Conservation (phyloP, 2,113 vertebrate genomes). For the Nymphicus hollandicus region DNA sequence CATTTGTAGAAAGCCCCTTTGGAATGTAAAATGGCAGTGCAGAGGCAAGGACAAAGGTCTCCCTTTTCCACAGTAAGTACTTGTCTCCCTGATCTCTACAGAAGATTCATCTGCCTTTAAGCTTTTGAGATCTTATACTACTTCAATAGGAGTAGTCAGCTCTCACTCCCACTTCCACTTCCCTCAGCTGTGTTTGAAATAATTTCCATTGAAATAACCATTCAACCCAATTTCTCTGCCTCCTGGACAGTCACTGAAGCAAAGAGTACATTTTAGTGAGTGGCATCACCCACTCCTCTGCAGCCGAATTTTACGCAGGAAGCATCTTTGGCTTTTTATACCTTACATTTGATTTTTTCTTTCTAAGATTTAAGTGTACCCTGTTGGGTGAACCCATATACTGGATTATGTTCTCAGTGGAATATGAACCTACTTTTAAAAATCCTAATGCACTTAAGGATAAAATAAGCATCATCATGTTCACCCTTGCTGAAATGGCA, state of each 20-base stretch:
- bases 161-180: neutral
- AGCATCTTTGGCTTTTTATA: neutral
- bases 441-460: neutral
- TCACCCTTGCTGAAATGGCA: neutral
- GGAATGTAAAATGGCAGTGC: neutral
- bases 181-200: neutral
- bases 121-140: neutral
- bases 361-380: neutral
- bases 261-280: neutral
- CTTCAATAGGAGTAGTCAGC: neutral
- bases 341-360: neutral
- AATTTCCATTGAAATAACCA: neutral
- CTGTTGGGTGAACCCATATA: neutral
- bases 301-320: neutral
- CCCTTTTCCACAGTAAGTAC: neutral
- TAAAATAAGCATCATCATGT: neutral
- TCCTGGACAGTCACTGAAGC: neutral
- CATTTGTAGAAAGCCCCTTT: neutral
- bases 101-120: neutral
- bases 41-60: neutral
- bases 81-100: neutral
- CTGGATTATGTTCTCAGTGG: neutral
- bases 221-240: neutral
- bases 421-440: neutral
- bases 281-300: neutral